Conservation (phyloP, 1,140 invertebrate species). For the Drosophila sproati region DNA sequence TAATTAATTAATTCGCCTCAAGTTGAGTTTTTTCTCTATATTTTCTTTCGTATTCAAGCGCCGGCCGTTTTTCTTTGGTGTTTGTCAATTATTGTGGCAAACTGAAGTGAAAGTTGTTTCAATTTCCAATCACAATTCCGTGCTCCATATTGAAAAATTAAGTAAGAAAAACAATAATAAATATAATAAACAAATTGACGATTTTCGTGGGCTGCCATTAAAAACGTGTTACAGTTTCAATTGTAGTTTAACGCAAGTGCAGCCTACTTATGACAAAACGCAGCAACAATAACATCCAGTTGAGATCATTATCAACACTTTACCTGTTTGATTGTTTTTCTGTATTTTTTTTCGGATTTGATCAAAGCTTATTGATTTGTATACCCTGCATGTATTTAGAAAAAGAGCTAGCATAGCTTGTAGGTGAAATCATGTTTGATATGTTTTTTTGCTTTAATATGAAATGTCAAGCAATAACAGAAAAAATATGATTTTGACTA, state of each 20-base stretch:
- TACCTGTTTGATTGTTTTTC: conserved; percentile 48
- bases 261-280: conserved; percentile 10
- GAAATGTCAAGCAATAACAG: too few species aligned
- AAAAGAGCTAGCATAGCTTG: neutral
- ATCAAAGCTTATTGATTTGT: neutral
- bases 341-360: conserved; percentile 20
- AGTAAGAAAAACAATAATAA: conserved; percentile 41
- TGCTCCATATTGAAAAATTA: conserved; percentile 57
- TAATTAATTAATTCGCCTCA: conserved; percentile 74
- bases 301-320: conserved; percentile 50
- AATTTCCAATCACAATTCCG: conserved; percentile 56
- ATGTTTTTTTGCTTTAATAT: neutral
- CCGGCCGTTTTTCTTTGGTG: conserved; percentile 58
- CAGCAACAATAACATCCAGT: conserved; percentile 33
- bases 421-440: neutral
- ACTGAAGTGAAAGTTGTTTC: conserved; percentile 73
- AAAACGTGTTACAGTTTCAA: conserved; percentile 50
- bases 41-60: conserved; percentile 34
- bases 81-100: conserved; percentile 69
- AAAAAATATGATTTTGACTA: too few species aligned
- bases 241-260: conserved; percentile 10
- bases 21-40: conserved; percentile 33
- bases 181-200: conserved; percentile 39
- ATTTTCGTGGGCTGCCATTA: conserved; percentile 37
- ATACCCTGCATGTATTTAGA: neutral